Percentiles rank a stretch among this genome's conserved stretches.
Evolutionary conservation across 1,140 invertebrate genomes (phyloP).

Genomic region (Galendromus occidentalis): DNA sequence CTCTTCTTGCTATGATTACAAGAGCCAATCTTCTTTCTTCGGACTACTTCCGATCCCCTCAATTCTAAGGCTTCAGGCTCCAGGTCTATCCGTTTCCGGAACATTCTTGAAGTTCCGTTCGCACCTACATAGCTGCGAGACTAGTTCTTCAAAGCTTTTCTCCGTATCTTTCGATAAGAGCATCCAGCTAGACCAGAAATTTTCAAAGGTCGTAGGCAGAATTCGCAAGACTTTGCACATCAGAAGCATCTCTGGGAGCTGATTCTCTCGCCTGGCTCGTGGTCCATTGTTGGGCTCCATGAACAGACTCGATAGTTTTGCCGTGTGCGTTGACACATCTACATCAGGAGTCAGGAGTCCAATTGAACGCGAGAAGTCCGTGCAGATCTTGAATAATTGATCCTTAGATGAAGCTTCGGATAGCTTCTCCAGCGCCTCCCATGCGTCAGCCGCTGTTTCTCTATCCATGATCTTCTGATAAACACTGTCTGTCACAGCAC

Average conservation of each 20-base stretch:
- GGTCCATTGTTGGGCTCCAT: slow-evolving; percentile 10
- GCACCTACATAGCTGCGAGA: slow-evolving; percentile 9
- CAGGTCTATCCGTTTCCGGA: no score
- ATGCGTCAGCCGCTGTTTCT: slow-evolving; percentile 5
- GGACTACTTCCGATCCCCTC: neutral
- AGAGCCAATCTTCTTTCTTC: neutral
- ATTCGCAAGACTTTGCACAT: slow-evolving; percentile 9
- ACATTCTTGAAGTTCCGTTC: slow-evolving; percentile 3
- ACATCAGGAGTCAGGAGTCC: neutral
- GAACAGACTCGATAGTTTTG: slow-evolving; percentile 8
- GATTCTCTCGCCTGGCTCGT: neutral
- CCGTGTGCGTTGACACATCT: slow-evolving; percentile 3
- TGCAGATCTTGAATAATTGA: slow-evolving; percentile 11
- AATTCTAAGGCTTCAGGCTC: neutral
- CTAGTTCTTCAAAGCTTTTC: slow-evolving; percentile 12
- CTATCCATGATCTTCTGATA: slow-evolving; percentile 13
- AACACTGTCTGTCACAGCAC: slow-evolving; percentile 6
- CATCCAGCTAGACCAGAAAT: slow-evolving; percentile 5
- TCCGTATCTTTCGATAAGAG: slow-evolving; percentile 3
- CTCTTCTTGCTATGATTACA: slow-evolving; percentile 12
- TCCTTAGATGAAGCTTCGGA: slow-evolving; percentile 8
- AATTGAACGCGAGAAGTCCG: slow-evolving; percentile 10
- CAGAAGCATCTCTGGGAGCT: slow-evolving; percentile 3
- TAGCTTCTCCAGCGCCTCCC: slow-evolving; percentile 7
- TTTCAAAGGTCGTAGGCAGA: neutral